These are phyloP conservation scores for Callocephalon fimbriatum DNA, from an alignment of 2,113 vertebrate species.

Conservation along the genomic window DNA sequence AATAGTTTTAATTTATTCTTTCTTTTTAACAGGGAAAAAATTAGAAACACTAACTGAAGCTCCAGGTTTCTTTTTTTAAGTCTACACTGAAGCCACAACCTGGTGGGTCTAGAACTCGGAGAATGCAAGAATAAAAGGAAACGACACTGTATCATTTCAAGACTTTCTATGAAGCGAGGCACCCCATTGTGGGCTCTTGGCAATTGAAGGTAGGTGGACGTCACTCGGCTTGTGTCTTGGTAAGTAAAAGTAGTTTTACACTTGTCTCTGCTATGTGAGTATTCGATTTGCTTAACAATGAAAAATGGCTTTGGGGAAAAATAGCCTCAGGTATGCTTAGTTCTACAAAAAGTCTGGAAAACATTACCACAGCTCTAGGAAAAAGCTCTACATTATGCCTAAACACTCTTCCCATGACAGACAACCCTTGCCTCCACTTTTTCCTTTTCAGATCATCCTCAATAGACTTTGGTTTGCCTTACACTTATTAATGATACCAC, in stretches of 20 bases:
- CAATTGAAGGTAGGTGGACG: not conserved
- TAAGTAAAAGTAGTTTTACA: not conserved
- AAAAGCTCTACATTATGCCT: not conserved
- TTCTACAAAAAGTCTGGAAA: conserved; percentile 37
- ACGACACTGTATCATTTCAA: not conserved
- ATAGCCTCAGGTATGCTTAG: conserved; percentile 5
- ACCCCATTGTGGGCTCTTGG: not conserved
- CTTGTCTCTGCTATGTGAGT: not conserved
- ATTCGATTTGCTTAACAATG: not conserved
- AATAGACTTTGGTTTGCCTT: not conserved
- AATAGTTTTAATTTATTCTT: not conserved
- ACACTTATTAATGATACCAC: not conserved
- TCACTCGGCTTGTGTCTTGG: not conserved
- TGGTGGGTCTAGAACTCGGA: not conserved
- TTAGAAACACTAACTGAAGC: not conserved
- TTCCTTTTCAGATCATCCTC: not conserved
- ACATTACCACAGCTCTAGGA: conserved; percentile 10
- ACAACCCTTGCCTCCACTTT: not conserved
- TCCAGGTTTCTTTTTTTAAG: not conserved
- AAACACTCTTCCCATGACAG: not conserved
- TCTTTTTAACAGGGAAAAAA: not conserved
- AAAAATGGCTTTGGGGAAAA: not conserved
- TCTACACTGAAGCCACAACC: not conserved
- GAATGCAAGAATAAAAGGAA: not conserved
- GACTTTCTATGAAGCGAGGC: not conserved